Evolutionary conservation across 2,888 invertebrate species (phyloP).

Genomic region (Chrysolina americana): DNA sequence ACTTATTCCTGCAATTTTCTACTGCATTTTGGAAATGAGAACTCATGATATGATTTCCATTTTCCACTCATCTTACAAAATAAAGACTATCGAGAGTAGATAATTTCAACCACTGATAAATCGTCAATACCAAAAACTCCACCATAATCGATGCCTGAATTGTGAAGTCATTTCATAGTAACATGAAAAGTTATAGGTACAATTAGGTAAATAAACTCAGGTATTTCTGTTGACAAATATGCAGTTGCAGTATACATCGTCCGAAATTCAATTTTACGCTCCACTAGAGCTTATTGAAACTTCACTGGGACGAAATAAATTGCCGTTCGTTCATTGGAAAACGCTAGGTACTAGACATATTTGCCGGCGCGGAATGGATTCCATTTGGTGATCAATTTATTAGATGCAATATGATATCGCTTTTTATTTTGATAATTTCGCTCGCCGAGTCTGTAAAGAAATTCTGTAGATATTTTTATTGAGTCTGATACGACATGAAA

Average conservation of each 20-base stretch:
- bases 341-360: background rate
- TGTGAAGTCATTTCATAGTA: background rate
- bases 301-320: background rate
- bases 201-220: conserved; percentile 10
- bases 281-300: background rate
- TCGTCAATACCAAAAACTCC: background rate
- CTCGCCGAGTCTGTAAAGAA: too few species aligned
- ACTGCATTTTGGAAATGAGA: too few species aligned
- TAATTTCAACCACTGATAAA: background rate
- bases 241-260: background rate
- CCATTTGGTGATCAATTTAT: background rate
- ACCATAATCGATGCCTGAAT: background rate
- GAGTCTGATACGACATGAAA: too few species aligned
- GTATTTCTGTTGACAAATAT: conserved; percentile 1
- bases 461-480: too few species aligned
- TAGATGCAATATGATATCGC: background rate
- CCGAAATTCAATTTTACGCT: background rate
- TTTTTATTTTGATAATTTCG: too few species aligned
- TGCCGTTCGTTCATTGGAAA: background rate
- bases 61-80: too few species aligned
- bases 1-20: too few species aligned
- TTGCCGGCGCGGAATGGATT: background rate
- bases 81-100: too few species aligned
- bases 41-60: too few species aligned
- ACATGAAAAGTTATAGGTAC: background rate